A percentile compares a stretch with the other conserved stretches of the same genome.
Evolutionary conservation across 2,113 vertebrate genomes (phyloP).

Genomic region (Pluvianellus socialis): DNA sequence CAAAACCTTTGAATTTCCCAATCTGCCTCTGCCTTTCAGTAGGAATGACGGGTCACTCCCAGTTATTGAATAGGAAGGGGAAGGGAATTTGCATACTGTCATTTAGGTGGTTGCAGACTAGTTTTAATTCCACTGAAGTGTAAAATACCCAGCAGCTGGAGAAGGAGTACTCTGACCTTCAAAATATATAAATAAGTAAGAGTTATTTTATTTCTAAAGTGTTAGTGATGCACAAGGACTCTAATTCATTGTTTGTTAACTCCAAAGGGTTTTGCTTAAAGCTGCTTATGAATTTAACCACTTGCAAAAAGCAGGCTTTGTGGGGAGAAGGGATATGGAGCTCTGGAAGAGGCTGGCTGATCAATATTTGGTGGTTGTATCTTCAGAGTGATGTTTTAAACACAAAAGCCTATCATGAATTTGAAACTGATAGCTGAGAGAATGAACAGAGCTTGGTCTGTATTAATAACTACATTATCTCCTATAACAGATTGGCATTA

Average conservation of each 20-base stretch:
- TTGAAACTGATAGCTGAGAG: neutral
- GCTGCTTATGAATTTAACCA: neutral
- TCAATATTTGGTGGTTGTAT: neutral
- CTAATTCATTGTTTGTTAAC: neutral
- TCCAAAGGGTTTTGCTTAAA: neutral
- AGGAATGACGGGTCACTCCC: neutral
- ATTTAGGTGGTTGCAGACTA: neutral
- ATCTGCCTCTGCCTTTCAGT: neutral
- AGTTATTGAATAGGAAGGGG: neutral
- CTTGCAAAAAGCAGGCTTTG: neutral
- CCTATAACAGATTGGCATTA: neutral
- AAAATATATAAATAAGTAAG: neutral
- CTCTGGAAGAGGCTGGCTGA: neutral
- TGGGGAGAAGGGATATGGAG: neutral
- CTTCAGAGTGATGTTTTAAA: neutral
- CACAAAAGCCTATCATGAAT: neutral
- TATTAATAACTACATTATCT: neutral
- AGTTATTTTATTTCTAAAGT: neutral
- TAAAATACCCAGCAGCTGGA: neutral
- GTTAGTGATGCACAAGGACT: neutral
- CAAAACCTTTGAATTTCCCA: neutral
- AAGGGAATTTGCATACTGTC: neutral
- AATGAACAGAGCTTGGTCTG: neutral
- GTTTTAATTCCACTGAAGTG: neutral
- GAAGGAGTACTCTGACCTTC: neutral